phyloP scores from a whole-genome alignment of 2,888 invertebrate genomes.

The Keiferia lycopersicella region DNA sequence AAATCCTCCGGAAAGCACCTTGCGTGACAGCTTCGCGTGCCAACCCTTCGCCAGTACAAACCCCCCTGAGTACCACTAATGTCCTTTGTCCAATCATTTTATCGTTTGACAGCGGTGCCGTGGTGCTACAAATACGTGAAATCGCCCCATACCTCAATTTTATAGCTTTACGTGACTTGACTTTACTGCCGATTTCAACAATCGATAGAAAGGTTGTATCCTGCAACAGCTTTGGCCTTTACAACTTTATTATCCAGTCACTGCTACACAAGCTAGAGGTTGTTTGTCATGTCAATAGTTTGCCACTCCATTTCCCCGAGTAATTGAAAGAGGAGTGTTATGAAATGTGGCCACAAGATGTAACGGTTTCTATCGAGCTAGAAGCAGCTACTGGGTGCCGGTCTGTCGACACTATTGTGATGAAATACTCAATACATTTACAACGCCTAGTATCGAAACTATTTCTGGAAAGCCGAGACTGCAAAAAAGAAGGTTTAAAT shows the following conservation, averaged over 20 bases:
- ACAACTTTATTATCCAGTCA: slow-evolving; percentile 21
- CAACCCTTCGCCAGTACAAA: slow-evolving; percentile 51
- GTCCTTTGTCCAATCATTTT: slow-evolving; percentile 58
- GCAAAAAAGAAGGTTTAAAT: too few species aligned
- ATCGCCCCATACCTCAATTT: slow-evolving; percentile 35
- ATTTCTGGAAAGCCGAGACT: not conserved
- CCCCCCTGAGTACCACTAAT: slow-evolving; percentile 59
- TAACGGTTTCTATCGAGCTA: slow-evolving; percentile 45
- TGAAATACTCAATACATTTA: slow-evolving; percentile 32
- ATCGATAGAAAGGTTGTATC: slow-evolving; percentile 32
- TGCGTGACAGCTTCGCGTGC: slow-evolving; percentile 71
- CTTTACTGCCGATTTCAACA: slow-evolving; percentile 37
- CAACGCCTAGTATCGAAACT: slow-evolving; percentile 7
- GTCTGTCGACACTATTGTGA: slow-evolving; percentile 57
- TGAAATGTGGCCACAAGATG: slow-evolving; percentile 66
- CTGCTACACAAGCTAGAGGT: not conserved
- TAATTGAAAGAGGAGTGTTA: slow-evolving; percentile 57
- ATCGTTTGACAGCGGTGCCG: slow-evolving; percentile 40
- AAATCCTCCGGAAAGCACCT: slow-evolving; percentile 61
- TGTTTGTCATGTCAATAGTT: slow-evolving; percentile 22
- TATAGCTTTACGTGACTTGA: slow-evolving; percentile 37
- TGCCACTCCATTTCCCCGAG: slow-evolving; percentile 42
- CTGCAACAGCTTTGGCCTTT: slow-evolving; percentile 32
- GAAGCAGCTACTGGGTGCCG: slow-evolving; percentile 47
- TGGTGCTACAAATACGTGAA: slow-evolving; percentile 39